Evolutionary conservation across 2,797 vertebrate species (phyloP), one percentile per base, ranked within the genome.

Genomic region (Hydrolagus colliei): DNA sequence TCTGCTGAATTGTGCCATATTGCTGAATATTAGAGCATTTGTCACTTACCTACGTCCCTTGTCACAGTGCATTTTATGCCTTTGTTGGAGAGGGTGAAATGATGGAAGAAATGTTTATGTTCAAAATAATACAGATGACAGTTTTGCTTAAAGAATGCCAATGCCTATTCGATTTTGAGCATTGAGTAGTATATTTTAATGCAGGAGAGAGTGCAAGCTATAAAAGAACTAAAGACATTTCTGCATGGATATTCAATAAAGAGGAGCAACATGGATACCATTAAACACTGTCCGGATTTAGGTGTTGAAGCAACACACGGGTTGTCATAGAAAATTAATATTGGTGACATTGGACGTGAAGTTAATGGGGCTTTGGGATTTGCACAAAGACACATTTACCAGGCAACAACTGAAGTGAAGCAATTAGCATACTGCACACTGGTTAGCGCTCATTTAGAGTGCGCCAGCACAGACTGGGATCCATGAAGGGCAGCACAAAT

Each of bases 361-460:
- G 79, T 84, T 84, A 84, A 84, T 84, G 20, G 79, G 71, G 32
- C 79, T 84, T 84, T n/a, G 79, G 65, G 65, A 84, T 84, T 84
- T 52, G 68, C 20, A 82, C 79, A 18, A 84, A 71, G 79, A 18
- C 68, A 82, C 79, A 82, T 82, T 82, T 71, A 84, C 65, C 79
- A n/a, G 79, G 65, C 32, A 71, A 32, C 79, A 71, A 41, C 41
- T 35, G 65, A 71, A 67, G 65, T 68, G 79, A 84, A 84, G 65
- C 79, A 84, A 84, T 71, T 84, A 84, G 79, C 65, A 84, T 84
- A 84, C 65, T 35, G 65, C 79, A 84, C 32, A 52, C 65, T 84
- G 32, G 65, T 84, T 71, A n/a, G 65, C 35, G 79, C 65, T 84
- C 79, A 84, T 84, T 84, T 84, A 84, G 79, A 27, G 4, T 84